Base-by-base conservation (phyloP, 2,113 vertebrate species). In the Microcebus ravelobensis region DNA sequence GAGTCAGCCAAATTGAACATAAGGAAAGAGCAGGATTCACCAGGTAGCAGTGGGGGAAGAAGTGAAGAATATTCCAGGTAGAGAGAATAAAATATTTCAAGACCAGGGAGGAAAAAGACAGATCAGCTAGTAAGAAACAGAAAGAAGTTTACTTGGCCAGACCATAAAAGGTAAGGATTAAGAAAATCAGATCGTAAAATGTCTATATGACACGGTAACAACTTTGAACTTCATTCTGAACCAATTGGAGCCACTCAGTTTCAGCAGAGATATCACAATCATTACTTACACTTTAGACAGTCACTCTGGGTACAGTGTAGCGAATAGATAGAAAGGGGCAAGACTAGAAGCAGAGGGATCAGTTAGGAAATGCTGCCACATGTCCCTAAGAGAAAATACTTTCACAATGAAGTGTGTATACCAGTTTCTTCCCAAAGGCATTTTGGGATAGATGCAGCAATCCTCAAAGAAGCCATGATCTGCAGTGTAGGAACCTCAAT, bases 21-120 rank as follows among this genome's bases (percentile, higher is more conserved):
- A 96, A 48, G 8, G 52, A 63, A 76, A 85, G 36, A 63, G 14
- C 25, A 83, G 52, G 67, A 89, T 70, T 91, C 34, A 55, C n/a
- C 8, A 83, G 25, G 39, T 63, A 17, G 74, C 96, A 27, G 25
- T 55, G 20, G 45, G 20, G 8, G 59, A 85, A 73, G 77, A 89
- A 65, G 52, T 83, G 9, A 42, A 74, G 20, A 90, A 82, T 70
- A 88, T 65, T 87, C 25, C 18, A 89, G 42, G 2, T 34, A 74
- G 83, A 87, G 31, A 94, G 48, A 95, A 61, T 77, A 91, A 96
- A 96, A 79, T 50, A 57, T 76, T 74, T 36, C 52, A 92, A 73
- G 42, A 52, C 10, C 34, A 79, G 23, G 5, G 2, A 65, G 36
- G 20, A 74, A 18, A 92, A 4, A 67, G 10, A 74, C 6, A 74